Evolutionary conservation across 2,797 vertebrate species (phyloP), one percentile per base, ranked within the genome.

Genomic region (Sus cebifrons): DNA sequence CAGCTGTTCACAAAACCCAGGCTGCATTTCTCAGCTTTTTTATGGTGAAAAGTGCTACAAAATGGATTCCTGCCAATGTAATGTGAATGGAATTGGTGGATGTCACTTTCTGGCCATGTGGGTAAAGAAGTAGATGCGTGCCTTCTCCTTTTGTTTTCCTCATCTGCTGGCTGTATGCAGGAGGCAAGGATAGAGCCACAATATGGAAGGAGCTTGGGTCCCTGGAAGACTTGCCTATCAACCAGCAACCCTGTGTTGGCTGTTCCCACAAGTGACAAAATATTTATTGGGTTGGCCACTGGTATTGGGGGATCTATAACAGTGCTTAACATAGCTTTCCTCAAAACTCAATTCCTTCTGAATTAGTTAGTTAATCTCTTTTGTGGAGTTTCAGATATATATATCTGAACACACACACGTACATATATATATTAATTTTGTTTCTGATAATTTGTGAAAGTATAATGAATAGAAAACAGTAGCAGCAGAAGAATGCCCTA

Each of bases 401-500:
- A 10, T 56, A 32, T 20, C 49, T 7, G 29, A 29, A 20, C 32
- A 58, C 8, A 89, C 13, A 54, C 14, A n/a, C 29, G 67, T 0
- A 65, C 49, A 71, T 7, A 10, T 49, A 49, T 49, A 49, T 49
- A 49, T 49, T 49, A 49, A 60, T 77, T 93, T 92, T 82, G 10
- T 62, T 65, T n/a, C 60, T 92, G 85, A 65, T 67, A 64, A 74
- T 62, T 94, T 91, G 58, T 58, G 32, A 88, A 90, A 91, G 62
- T 64, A 20, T 49, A 78, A 58, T 60, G 27, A 78, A 32, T 70
- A 81, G 91, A 85, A 86, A 74, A 78, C 2, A n/a, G 11, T 20
- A 13, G 17, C 0, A 13, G 21, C 29, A 78, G 91, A 67, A 91
- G 49, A 64, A 36, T 44, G n/a, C 18, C 23, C 12, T 21, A 62